Percentiles rank a stretch among this genome's conserved stretches.
Conservation (phyloP, 2,888 invertebrate species). For the Tachystola acroxantha region DNA sequence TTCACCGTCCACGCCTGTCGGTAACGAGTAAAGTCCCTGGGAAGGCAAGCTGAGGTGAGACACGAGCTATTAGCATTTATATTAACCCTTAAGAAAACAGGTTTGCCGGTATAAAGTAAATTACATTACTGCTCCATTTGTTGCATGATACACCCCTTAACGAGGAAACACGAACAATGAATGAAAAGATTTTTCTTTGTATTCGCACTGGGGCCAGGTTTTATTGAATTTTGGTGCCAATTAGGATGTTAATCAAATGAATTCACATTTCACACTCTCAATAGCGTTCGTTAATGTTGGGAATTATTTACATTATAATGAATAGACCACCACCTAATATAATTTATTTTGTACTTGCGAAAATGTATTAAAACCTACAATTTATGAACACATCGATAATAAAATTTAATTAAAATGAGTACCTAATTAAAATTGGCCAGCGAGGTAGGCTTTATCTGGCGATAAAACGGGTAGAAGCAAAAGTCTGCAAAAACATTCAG, state of each 20-base stretch:
- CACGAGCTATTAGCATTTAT: constrained; percentile 60
- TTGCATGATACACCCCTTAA: constrained; percentile 12
- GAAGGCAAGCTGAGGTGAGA: constrained; percentile 13
- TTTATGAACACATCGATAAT: too few relatives aligned
- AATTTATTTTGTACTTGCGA: too few relatives aligned
- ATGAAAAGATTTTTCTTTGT: constrained; percentile 4
- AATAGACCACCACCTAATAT: too few relatives aligned
- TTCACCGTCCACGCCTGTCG: constrained; percentile 13
- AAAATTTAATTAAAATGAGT: too few relatives aligned
- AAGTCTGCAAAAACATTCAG: not conserved
- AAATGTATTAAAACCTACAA: too few relatives aligned
- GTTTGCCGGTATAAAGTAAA: constrained; percentile 46
- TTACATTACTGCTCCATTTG: constrained; percentile 40
- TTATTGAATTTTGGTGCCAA: constrained; percentile 3
- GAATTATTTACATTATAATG: too few relatives aligned
- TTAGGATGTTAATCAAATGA: not conserved
- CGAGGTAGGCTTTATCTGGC: not conserved
- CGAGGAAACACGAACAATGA: constrained; percentile 1
- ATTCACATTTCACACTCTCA: too few relatives aligned
- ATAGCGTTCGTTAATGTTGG: too few relatives aligned
- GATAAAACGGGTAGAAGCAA: not conserved
- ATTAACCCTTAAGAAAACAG: constrained; percentile 61
- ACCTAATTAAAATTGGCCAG: too few relatives aligned
- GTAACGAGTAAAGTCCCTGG: constrained; percentile 8
- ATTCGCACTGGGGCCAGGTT: not conserved